Evolutionary conservation across 37 sponge, comb jelly and placozoan genomes (phyloP).

Genomic region (Amphimedon queenslandica): DNA sequence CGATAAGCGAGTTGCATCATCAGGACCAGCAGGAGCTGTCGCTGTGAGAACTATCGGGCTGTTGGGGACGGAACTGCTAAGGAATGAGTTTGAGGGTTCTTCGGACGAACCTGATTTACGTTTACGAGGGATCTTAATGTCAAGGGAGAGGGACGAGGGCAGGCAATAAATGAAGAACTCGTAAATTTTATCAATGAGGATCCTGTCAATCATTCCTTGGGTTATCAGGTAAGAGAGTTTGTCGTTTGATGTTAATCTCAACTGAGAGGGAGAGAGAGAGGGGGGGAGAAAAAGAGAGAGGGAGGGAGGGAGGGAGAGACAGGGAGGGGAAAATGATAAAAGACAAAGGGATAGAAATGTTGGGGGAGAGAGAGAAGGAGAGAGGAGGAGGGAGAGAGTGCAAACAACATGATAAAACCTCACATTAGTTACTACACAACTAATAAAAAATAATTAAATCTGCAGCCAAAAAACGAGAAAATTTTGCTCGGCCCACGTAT

Average conservation of each 20-base stretch:
- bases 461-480: background rate
- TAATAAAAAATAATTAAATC: no score
- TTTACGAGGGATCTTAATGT: conserved; percentile 12
- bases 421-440: no score
- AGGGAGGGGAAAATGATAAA: background rate
- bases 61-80: conserved; percentile 30
- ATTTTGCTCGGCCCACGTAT: no score
- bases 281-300: background rate
- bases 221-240: conserved; percentile 17
- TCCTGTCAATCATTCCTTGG: conserved; percentile 61
- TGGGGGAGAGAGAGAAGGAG: background rate
- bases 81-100: conserved; percentile 25
- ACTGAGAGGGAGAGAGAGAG: conserved; percentile 13
- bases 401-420: no score
- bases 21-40: background rate
- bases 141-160: conserved; percentile 31
- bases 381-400: background rate
- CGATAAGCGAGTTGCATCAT: conserved; percentile 7
- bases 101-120: conserved; percentile 28
- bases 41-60: conserved; percentile 35
- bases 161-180: conserved; percentile 39
- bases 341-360: background rate
- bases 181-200: conserved; percentile 39
- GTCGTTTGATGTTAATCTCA: conserved; percentile 49
- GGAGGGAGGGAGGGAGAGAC: background rate